These are phyloP conservation scores for Sebastes matsubarae DNA, from an alignment of 2,797 vertebrate genomes.

Conservation along the genomic window DNA sequence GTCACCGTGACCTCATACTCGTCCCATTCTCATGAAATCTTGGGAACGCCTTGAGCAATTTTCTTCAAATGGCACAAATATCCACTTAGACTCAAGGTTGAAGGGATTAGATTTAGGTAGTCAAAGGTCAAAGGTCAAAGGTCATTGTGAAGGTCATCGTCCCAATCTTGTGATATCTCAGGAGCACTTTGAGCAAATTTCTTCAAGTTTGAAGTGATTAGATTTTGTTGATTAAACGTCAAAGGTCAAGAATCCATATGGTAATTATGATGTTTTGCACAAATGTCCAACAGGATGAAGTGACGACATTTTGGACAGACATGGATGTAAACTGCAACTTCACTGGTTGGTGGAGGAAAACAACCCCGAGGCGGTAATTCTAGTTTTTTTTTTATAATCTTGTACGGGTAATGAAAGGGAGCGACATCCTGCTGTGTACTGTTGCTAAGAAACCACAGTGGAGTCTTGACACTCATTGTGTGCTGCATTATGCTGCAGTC, in stretches of 20 bases:
- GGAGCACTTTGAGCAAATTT: too few species aligned
- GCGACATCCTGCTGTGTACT: constrained; percentile 51
- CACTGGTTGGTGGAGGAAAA: neutral
- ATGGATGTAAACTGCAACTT: neutral
- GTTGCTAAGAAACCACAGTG: constrained; percentile 71
- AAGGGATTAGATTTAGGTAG: rapidly evolving
- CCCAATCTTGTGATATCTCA: too few species aligned
- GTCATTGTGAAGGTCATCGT: too few species aligned
- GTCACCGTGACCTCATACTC: too few species aligned
- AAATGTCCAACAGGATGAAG: neutral
- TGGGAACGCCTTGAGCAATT: rapidly evolving
- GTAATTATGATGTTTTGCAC: too few species aligned
- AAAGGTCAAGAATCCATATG: too few species aligned
- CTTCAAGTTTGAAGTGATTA: rapidly evolving
- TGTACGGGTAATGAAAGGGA: constrained; percentile 5
- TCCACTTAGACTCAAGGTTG: too few species aligned
- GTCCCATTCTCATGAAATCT: too few species aligned
- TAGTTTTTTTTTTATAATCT: neutral
- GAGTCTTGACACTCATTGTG: constrained; percentile 41
- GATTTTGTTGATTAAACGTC: rapidly evolving
- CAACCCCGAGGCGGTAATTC: rapidly evolving
- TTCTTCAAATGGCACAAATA: too few species aligned
- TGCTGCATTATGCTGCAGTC: constrained; percentile 56
- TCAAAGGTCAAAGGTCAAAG: too few species aligned
- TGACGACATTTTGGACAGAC: neutral